Evolutionary conservation across 2,888 invertebrate species (phyloP), one percentile per base, ranked within the genome.

Genomic region (Cheilosia variabilis): DNA sequence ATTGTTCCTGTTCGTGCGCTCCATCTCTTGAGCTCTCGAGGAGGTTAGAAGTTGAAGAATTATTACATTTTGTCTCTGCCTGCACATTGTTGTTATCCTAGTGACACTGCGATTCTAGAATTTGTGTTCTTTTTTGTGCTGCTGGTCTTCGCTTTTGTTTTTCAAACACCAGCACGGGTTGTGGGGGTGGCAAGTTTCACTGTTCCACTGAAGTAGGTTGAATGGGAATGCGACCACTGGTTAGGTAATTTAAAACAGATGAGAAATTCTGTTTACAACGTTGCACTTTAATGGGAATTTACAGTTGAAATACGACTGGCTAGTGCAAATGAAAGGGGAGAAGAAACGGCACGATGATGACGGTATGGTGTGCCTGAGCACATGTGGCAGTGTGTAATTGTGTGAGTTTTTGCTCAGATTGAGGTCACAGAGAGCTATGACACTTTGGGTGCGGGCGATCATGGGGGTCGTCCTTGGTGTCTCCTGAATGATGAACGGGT

Each of bases 21-120:
- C 24, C 37, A 22, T 41, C 76, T 65, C 47, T 66, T 34, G 19
- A 31, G 10, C 31, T 47, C 31, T 47, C 72, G 72, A 79, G 34
- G 53, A 80, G 80, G 80, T 86, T 81, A 86, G 84, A 76, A 71
- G 84, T 86, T 86, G 66, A 86, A 71, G 80, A 86, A 86, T 86
- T 86, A 80, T 86, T 76, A 75, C 80, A 71, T 80, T 86, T 86
- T 86, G 84, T 86, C 75, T 72, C 71, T 80, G 55, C 62, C 55
- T 60, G 80, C 27, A 66, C 65, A 68, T 75, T 84, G 75, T 79
- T 84, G 84, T 80, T 84, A 84, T 71, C 47, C 41, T 52, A 55
- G 75, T 84, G 84, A 84, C 84, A 80, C 24, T 75, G 58, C 65
- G 58, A 84, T 75, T 80, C 63, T 55, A 69, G 53, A 22, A 57